Conservation (phyloP, 92 coral and sea anemone species). For the Isaurus tuberculatus region DNA sequence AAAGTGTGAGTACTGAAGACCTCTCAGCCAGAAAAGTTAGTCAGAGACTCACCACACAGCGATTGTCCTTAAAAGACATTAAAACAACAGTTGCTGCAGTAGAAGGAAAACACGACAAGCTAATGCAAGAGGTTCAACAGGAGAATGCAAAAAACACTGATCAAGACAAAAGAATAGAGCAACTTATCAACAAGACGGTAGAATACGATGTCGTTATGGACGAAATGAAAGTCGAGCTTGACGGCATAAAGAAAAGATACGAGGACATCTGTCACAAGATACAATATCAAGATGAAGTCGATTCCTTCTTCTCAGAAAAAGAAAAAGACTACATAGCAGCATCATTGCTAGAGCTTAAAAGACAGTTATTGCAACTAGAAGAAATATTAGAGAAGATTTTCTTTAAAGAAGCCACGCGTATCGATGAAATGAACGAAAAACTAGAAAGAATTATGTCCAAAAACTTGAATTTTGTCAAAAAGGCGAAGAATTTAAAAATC, state of each 20-base stretch:
- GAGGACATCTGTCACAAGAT: conserved; percentile 64
- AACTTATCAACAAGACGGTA: conserved; percentile 60
- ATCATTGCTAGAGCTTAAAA: conserved; percentile 56
- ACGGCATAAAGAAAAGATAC: conserved; percentile 73
- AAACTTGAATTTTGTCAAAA: conserved; percentile 62
- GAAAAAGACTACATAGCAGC: conserved; percentile 28
- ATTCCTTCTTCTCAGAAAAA: conserved; percentile 13
- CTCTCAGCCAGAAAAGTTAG: conserved; percentile 63
- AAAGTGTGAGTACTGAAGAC: conserved; percentile 41
- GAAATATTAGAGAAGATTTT: conserved; percentile 71
- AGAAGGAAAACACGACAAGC: conserved; percentile 72
- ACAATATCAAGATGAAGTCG: conserved; percentile 45
- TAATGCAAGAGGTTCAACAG: conserved; percentile 65
- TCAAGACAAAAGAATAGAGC: conserved; percentile 78
- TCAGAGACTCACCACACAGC: conserved; percentile 68
- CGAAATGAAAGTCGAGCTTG: conserved; percentile 76
- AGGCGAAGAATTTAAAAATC: conserved; percentile 55
- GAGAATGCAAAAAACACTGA: conserved; percentile 69
- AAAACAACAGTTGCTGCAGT: conserved; percentile 75
- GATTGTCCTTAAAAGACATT: conserved; percentile 70
- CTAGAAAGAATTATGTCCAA: conserved; percentile 70
- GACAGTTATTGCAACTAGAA: conserved; percentile 74
- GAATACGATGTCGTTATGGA: conserved; percentile 78
- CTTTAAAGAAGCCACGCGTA: conserved; percentile 74
- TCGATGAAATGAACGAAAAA: conserved; percentile 70